A percentile compares a stretch with the other conserved stretches of the same genome.
Evolutionary conservation across 2,888 invertebrate species (phyloP).

Genomic region (Tachina fera): DNA sequence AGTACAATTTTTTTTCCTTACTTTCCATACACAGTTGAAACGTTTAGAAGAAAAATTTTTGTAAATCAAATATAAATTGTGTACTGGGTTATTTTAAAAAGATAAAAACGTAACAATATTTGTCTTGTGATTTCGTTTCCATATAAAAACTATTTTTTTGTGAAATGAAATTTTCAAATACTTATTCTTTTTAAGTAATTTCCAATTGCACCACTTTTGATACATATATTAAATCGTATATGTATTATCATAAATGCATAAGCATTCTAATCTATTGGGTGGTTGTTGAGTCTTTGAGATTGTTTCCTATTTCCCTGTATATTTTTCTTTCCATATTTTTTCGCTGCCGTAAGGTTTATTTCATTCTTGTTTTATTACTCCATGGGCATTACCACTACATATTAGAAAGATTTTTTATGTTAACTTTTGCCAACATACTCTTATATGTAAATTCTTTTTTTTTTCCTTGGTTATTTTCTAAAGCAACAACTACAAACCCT

Average conservation of each 20-base stretch:
- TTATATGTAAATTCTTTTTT: conserved; percentile 18
- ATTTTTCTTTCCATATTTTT: conserved; percentile 23
- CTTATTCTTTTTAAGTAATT: conserved; percentile 1
- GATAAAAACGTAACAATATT: no score
- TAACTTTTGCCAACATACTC: conserved; percentile 15
- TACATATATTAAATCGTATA: neutral
- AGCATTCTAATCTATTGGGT: conserved; percentile 66
- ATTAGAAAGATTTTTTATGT: conserved; percentile 10
- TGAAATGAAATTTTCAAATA: no score
- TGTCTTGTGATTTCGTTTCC: no score
- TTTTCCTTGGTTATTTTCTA: neutral
- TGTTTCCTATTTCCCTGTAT: conserved; percentile 53
- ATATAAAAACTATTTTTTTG: no score
- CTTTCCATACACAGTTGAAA: no score
- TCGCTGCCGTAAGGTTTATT: conserved; percentile 7
- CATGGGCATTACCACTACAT: conserved; percentile 41
- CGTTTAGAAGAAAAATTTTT: no score
- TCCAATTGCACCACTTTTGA: neutral
- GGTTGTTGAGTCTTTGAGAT: conserved; percentile 54
- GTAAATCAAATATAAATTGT: no score
- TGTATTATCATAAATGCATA: conserved; percentile 51
- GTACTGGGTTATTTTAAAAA: no score
- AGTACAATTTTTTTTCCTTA: no score
- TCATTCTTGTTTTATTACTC: conserved; percentile 38
- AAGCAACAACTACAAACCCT: conserved; percentile 65